A percentile compares a stretch with the other conserved stretches of the same genome.
phyloP scores from a whole-genome alignment of 2,888 invertebrate species.

The Griposia aprilina region DNA sequence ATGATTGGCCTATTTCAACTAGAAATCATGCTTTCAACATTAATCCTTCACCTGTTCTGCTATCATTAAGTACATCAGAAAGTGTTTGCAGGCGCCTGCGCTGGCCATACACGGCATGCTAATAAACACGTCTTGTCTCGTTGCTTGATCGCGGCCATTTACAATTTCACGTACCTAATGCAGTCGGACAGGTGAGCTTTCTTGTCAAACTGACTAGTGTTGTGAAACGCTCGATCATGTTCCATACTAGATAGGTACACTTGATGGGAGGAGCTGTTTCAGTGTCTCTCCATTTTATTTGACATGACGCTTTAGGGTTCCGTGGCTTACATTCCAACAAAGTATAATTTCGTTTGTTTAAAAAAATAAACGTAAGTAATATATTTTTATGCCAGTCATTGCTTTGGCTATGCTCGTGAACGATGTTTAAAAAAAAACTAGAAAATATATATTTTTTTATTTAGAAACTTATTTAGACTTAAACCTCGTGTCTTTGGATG shows the following conservation, averaged over 20 bases:
- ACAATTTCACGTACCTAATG: slow-evolving; percentile 73
- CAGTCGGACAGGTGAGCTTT: slow-evolving; percentile 74
- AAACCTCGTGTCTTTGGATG: slow-evolving; percentile 6
- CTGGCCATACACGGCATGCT: slow-evolving; percentile 64
- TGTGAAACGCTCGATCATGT: slow-evolving; percentile 64
- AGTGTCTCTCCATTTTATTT: slow-evolving; percentile 35
- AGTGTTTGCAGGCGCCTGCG: slow-evolving; percentile 68
- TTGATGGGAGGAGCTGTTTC: slow-evolving; percentile 49
- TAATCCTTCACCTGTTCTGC: slow-evolving; percentile 72
- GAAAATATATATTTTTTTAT: background rate
- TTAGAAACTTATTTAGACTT: background rate
- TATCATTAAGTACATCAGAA: slow-evolving; percentile 81
- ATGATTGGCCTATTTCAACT: slow-evolving; percentile 64
- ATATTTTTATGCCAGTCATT: background rate
- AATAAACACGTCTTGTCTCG: slow-evolving; percentile 77
- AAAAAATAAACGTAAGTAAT: too few species aligned
- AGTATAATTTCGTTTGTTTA: background rate
- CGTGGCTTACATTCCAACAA: background rate
- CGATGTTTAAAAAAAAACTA: background rate
- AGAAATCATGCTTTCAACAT: slow-evolving; percentile 66
- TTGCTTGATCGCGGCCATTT: slow-evolving; percentile 69
- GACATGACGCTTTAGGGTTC: slow-evolving; percentile 26
- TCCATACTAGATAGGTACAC: slow-evolving; percentile 44
- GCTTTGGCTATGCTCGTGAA: background rate
- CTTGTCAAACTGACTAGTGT: slow-evolving; percentile 65